Conservation (phyloP, 2,797 vertebrate species). For the Gobio occitaniae region DNA sequence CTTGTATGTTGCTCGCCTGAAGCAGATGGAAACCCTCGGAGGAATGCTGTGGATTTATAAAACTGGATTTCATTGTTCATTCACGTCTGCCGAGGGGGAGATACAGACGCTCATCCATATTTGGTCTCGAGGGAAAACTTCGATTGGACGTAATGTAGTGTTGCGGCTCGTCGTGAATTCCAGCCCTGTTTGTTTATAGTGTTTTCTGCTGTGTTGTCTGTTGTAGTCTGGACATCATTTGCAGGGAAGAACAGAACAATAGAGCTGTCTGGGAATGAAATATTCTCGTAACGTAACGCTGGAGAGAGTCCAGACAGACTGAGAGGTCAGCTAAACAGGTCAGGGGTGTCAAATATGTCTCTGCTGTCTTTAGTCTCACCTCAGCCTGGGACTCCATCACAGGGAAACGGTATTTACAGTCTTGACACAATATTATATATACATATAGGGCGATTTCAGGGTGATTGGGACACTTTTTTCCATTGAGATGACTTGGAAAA, state of each 20-base stretch:
- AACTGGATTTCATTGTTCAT: conserved; percentile 40
- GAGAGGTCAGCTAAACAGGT: conserved; percentile 57
- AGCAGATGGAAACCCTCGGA: conserved; percentile 21
- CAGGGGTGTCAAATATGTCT: conserved; percentile 13
- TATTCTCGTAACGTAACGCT: conserved; percentile 63
- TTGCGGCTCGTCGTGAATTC: neutral
- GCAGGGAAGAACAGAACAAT: conserved; percentile 62
- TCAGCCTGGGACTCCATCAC: neutral
- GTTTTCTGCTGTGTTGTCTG: conserved; percentile 24
- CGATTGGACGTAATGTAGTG: neutral
- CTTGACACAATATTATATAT: neutral
- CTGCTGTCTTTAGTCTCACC: neutral
- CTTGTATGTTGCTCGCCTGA: conserved; percentile 11
- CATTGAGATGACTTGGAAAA: too few species aligned
- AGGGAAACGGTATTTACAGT: neutral
- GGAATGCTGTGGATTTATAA: conserved; percentile 27
- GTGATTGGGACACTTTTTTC: too few species aligned
- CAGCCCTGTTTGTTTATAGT: conserved; percentile 29
- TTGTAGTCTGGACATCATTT: conserved; percentile 24
- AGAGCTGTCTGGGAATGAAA: conserved; percentile 61
- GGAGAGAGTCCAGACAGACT: conserved; percentile 54
- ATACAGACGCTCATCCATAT: conserved; percentile 17
- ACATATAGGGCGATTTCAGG: too few species aligned
- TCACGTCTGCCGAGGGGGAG: conserved; percentile 17
- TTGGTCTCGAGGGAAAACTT: neutral